These are phyloP conservation scores for Sminthurides aquaticus DNA, from an alignment of 2,888 invertebrate species.

Conservation along the genomic window DNA sequence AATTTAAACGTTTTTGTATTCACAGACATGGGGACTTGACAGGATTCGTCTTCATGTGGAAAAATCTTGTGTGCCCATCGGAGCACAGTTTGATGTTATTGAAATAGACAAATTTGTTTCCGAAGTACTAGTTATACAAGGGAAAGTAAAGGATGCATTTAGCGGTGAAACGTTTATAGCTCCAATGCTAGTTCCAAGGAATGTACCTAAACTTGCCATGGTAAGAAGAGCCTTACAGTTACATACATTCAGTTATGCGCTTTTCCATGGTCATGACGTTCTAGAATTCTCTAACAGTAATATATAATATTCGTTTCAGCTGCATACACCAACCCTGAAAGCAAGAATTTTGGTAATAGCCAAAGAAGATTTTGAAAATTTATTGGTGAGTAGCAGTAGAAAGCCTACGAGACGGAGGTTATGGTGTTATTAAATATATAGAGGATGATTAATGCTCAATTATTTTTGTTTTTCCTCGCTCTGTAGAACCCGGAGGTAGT, in stretches of 20 bases:
- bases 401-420: no score
- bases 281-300: neutral
- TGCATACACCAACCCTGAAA: conserved; percentile 18
- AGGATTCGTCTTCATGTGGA: conserved; percentile 54
- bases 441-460: neutral
- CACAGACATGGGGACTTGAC: conserved; percentile 53
- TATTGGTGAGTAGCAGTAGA: conserved; percentile 3
- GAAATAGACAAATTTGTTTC: conserved; percentile 53
- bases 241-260: neutral
- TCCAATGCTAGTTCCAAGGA: conserved; percentile 55
- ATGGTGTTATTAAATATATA: neutral
- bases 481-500: conserved; percentile 2
- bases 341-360: conserved; percentile 32
- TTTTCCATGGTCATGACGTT: neutral
- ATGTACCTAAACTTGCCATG: conserved; percentile 33
- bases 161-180: conserved; percentile 54
- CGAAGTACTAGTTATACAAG: conserved; percentile 55
- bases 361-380: conserved; percentile 22
- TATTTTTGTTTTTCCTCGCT: no score
- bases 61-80: conserved; percentile 53
- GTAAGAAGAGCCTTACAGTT: conserved; percentile 6
- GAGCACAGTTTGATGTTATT: conserved; percentile 52
- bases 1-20: neutral
- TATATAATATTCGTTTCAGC: neutral
- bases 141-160: conserved; percentile 53